Conservation (phyloP, 2,888 invertebrate species). For the Drosophila algonquin region DNA sequence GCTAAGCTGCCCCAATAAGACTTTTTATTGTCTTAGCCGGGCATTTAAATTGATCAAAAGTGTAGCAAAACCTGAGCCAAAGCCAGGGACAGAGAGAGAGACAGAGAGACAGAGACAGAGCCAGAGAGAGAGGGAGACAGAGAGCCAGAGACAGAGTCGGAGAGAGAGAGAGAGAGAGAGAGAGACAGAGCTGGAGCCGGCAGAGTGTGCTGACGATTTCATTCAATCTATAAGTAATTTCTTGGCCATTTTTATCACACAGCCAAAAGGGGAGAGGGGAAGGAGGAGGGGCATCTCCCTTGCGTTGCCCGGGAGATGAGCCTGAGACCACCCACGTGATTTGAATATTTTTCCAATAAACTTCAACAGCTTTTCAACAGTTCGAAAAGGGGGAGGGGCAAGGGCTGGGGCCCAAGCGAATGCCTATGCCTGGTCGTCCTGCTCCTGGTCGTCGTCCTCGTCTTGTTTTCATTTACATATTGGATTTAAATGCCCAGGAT, state of each 20-base stretch:
- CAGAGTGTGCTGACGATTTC: constrained; percentile 61
- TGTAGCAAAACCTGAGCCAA: constrained; percentile 35
- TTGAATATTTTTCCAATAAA: constrained; percentile 81
- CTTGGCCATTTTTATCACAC: constrained; percentile 75
- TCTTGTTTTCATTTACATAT: constrained; percentile 68
- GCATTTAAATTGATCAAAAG: constrained; percentile 78
- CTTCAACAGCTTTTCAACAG: constrained; percentile 79
- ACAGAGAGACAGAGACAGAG: not conserved
- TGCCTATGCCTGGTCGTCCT: constrained; percentile 7
- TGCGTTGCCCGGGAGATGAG: constrained; percentile 23
- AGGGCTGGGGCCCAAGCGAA: not conserved
- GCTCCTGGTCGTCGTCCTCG: constrained; percentile 1
- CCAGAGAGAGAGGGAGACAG: not conserved
- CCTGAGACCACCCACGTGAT: constrained; percentile 78
- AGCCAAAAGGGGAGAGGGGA: not conserved
- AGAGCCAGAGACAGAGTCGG: not conserved
- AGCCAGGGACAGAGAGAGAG: not conserved
- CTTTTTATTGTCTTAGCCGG: constrained; percentile 72
- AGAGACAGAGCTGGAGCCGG: constrained; percentile 5
- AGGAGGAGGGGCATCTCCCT: no score
- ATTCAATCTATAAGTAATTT: constrained; percentile 78
- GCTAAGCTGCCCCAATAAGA: constrained; percentile 59
- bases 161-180: no score
- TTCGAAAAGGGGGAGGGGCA: constrained; percentile 29
- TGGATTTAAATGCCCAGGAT: constrained; percentile 75